A percentile compares a stretch with the other conserved stretches of the same genome.
These are phyloP conservation scores for Octopus bimaculoides DNA, from an alignment of 1,140 invertebrate genomes.

Conservation along the genomic window DNA sequence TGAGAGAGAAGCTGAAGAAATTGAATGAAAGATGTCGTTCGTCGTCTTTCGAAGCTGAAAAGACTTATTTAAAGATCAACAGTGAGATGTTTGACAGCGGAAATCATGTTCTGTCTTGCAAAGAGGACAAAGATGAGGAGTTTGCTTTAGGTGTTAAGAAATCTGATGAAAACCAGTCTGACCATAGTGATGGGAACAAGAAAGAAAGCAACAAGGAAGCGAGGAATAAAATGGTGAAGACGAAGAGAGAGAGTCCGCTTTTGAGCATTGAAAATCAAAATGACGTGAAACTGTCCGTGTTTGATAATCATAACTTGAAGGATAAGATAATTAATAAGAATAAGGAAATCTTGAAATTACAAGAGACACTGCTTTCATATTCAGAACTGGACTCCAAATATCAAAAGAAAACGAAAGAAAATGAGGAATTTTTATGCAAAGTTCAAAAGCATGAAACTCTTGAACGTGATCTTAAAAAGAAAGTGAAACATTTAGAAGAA, in stretches of 20 bases:
- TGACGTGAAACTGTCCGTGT: too few relatives aligned
- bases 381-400: background rate
- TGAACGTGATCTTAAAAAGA: slow-evolving; percentile 16
- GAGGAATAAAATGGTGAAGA: too few relatives aligned
- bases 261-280: too few relatives aligned
- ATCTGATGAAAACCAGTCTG: too few relatives aligned
- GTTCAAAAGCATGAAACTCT: slow-evolving; percentile 5
- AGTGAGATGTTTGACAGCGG: background rate
- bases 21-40: background rate
- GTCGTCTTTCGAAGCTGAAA: background rate
- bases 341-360: background rate
- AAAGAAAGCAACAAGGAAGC: too few relatives aligned
- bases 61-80: background rate
- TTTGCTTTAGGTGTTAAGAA: too few relatives aligned
- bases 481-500: slow-evolving; percentile 12
- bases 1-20: slow-evolving; percentile 21
- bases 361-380: background rate
- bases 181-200: too few relatives aligned
- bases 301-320: background rate
- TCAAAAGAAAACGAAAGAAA: slow-evolving; percentile 1
- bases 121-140: too few relatives aligned
- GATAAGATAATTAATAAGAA: background rate
- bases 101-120: background rate
- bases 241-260: too few relatives aligned
- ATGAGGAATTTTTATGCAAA: background rate